Evolutionary conservation across 2,888 invertebrate species (phyloP), one percentile per base, ranked within the genome.

Genomic region (Ophioninae sp.): DNA sequence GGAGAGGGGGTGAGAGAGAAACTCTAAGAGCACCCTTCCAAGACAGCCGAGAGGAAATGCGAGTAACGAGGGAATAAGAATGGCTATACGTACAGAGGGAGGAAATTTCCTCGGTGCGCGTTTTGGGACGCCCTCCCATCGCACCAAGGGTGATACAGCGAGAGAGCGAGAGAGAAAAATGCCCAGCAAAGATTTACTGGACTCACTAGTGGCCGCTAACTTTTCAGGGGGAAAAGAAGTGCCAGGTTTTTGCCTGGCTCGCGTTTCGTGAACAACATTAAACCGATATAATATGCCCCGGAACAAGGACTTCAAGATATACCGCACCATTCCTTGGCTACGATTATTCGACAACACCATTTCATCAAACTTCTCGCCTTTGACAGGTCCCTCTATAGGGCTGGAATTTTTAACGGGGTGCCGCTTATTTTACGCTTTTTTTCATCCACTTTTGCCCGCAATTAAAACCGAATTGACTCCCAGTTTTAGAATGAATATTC

Each of bases 61-160:
- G 90, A 91, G 91, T 92, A 93, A 92, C 92, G 92, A 92, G 92
- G 92, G 91, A 92, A 92, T 92, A 92, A 92, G 92, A 91, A 92
- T 91, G 90, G 92, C 87, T 89, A 87, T 89, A 67, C 69, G 56
- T 89, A 65, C 63, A 69, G 78, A 72, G 71, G 56, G 3, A 30
- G 75, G 44, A 76, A 75, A 58, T 81, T 73, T 82, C 77, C 81
- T 77, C 85, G 85, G 81, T 87, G 87, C 86, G 84, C 87, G 86
- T 85, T 89, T 86, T 74, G 85, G 64, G 61, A 77, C 79, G 79
- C 69, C 81, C 79, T 58, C 56, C 56, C 37, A n/a, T 77, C 83
- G 20, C 73, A 84, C 61, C 23, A 69, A 67, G 85, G 75, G 78
- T 13, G 71, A 72, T 51, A 51, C 76, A 79, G 85, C 17, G 76